Evolutionary conservation across 2,888 invertebrate genomes (phyloP).

Genomic region (Meloe dianella): DNA sequence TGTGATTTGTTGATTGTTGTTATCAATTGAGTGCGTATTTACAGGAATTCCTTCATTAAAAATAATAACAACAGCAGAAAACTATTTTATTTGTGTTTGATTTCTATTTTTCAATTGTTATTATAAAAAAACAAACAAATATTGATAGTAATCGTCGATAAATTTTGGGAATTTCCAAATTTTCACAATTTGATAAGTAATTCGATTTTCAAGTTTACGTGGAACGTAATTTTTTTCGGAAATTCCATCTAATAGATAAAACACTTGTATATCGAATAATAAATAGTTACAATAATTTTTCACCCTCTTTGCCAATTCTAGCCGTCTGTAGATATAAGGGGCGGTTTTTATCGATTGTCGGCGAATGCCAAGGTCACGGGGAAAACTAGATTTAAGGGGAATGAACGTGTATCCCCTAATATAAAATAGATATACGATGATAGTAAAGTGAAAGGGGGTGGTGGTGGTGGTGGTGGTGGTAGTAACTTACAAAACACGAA

Average conservation of each 20-base stretch:
- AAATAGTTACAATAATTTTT: not conserved
- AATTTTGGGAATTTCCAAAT: not conserved
- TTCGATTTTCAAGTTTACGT: not conserved
- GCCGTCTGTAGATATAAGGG: not conserved
- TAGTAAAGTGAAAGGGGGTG: constrained; percentile 23
- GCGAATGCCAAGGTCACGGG: constrained; percentile 28
- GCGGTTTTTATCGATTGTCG: constrained; percentile 17
- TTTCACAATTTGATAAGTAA: not conserved
- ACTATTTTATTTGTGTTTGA: not conserved
- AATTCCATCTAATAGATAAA: not conserved
- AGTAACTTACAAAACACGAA: constrained; percentile 20
- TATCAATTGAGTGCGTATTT: not conserved
- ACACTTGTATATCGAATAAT: not conserved
- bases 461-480: constrained; percentile 18
- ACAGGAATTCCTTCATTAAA: not conserved
- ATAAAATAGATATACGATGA: not conserved
- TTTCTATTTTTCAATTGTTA: not conserved
- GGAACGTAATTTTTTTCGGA: not conserved
- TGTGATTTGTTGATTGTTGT: not conserved
- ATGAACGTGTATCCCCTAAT: not conserved
- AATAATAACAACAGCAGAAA: not conserved
- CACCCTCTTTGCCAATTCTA: not conserved
- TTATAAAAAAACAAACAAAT: not conserved
- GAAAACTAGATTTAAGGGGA: constrained; percentile 27
- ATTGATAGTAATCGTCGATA: not conserved